These are phyloP conservation scores for Ferdinandea cuprea DNA, from an alignment of 2,888 invertebrate species.

Conservation along the genomic window DNA sequence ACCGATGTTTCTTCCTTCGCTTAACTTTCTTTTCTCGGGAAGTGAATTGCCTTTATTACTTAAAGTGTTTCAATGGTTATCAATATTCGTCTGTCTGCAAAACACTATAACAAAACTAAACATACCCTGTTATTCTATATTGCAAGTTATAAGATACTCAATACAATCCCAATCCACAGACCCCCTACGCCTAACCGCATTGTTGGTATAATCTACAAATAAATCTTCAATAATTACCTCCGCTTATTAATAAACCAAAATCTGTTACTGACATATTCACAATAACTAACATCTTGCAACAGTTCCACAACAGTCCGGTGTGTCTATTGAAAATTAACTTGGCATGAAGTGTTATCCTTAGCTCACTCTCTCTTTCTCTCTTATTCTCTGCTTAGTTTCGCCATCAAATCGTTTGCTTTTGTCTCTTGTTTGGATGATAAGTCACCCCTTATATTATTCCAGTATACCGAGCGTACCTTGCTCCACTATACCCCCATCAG, in stretches of 20 bases:
- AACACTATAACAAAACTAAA: no score
- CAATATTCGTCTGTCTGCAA: no score
- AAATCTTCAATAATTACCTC: slow-evolving; percentile 60
- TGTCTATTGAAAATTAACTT: slow-evolving; percentile 64
- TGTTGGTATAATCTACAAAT: slow-evolving; percentile 35
- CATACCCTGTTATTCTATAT: no score
- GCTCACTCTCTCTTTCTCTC: slow-evolving; percentile 15
- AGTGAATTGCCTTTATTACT: slow-evolving; percentile 39
- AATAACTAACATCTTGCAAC: slow-evolving; percentile 65
- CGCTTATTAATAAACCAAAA: slow-evolving; percentile 68
- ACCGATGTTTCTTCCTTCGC: no score
- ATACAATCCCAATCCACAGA: background rate
- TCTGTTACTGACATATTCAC: slow-evolving; percentile 67
- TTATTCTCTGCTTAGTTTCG: slow-evolving; percentile 11
- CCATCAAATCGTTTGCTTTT: slow-evolving; percentile 58
- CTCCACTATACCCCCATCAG: no score
- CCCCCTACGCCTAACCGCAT: no score
- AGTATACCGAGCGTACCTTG: slow-evolving; percentile 19
- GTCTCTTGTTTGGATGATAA: slow-evolving; percentile 62
- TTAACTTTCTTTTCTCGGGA: no score
- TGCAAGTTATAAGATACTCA: no score
- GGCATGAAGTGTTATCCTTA: slow-evolving; percentile 58
- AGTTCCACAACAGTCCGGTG: slow-evolving; percentile 43
- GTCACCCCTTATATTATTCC: slow-evolving; percentile 34
- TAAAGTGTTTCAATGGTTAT: no score